Evolutionary conservation across 2,888 invertebrate genomes (phyloP).

Genomic region (Cyclophora albipunctata): DNA sequence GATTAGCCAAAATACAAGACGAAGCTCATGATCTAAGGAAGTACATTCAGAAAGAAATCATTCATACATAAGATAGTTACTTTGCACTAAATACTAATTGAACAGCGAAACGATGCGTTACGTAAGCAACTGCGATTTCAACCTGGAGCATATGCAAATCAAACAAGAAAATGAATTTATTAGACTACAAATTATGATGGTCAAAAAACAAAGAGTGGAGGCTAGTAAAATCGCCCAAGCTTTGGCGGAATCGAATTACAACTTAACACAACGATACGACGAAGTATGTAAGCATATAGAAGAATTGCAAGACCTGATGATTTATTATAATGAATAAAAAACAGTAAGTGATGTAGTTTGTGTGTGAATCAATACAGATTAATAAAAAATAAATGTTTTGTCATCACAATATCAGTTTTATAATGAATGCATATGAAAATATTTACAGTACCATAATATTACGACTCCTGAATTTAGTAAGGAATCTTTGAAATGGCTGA

Average conservation of each 20-base stretch:
- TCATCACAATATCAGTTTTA: no score
- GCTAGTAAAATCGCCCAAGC: slow-evolving; percentile 39
- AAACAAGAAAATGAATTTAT: slow-evolving; percentile 38
- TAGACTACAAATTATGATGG: slow-evolving; percentile 30
- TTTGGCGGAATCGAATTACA: slow-evolving; percentile 49
- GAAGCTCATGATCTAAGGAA: slow-evolving; percentile 28
- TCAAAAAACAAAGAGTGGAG: slow-evolving; percentile 41
- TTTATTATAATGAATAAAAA: no score
- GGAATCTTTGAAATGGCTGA: no score
- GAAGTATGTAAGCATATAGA: slow-evolving; percentile 33
- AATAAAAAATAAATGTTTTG: no score
- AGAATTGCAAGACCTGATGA: slow-evolving; percentile 21
- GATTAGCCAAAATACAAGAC: slow-evolving; percentile 33
- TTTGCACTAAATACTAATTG: slow-evolving; percentile 12
- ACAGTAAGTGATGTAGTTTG: no score
- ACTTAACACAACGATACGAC: slow-evolving; percentile 39
- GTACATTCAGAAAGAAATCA: no score
- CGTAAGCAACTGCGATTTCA: no score
- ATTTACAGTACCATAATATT: no score
- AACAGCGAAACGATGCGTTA: slow-evolving; percentile 19
- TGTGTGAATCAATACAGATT: no score
- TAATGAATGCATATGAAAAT: no score
- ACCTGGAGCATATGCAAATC: slow-evolving; percentile 15
- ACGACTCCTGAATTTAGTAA: no score
- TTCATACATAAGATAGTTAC: no score